Evolutionary conservation across 2,797 vertebrate species (phyloP).

Genomic region (Triplophysa bombifrons): DNA sequence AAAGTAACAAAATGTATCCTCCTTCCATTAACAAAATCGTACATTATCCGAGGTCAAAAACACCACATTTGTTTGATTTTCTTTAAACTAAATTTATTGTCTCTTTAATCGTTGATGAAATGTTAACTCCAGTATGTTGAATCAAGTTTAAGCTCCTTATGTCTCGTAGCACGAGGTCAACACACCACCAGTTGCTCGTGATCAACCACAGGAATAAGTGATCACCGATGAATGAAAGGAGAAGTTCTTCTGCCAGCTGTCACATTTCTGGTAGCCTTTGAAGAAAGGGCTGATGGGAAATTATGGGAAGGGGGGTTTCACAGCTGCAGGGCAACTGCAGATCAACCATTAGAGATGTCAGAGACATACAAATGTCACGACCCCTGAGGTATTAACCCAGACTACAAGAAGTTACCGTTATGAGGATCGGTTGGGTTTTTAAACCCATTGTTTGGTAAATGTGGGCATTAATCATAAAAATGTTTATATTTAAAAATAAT

Average conservation of each 20-base stretch:
- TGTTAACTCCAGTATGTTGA: constrained; percentile 34
- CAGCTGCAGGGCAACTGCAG: constrained; percentile 76
- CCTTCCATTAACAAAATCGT: background rate
- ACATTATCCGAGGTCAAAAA: constrained; percentile 8
- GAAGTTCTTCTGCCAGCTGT: constrained; percentile 62
- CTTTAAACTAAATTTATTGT: constrained; percentile 3
- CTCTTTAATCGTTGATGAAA: constrained; percentile 5
- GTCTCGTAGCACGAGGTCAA: constrained; percentile 62
- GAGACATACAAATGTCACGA: constrained; percentile 65
- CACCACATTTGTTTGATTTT: constrained; percentile 1
- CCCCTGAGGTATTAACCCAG: constrained; percentile 67
- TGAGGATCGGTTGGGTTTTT: constrained; percentile 51
- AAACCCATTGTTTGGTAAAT: too few relatives aligned
- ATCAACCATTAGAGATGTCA: constrained; percentile 72
- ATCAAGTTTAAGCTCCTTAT: constrained; percentile 51
- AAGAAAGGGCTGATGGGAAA: constrained; percentile 57
- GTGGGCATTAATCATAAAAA: too few relatives aligned
- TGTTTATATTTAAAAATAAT: background rate
- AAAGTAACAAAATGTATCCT: background rate
- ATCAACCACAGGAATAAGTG: constrained; percentile 43
- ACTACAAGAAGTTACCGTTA: constrained; percentile 74
- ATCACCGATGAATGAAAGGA: constrained; percentile 55
- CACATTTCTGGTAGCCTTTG: constrained; percentile 65
- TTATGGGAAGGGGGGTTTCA: constrained; percentile 47
- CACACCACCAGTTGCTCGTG: constrained; percentile 41